Evolutionary conservation across 2,888 invertebrate genomes (phyloP).

Genomic region (Rhamphomyia laevipes): DNA sequence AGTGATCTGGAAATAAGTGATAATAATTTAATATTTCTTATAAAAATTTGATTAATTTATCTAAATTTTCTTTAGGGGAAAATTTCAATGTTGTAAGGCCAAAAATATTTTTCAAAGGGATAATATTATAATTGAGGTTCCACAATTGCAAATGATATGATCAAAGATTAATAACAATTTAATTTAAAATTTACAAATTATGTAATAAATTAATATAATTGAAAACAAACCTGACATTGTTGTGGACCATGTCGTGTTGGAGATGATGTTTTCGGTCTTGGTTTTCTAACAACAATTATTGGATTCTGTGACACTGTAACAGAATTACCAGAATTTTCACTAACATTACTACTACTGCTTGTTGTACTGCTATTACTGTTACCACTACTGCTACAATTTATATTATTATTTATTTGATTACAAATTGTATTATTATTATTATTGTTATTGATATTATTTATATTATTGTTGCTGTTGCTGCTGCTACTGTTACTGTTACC

Average conservation of each 20-base stretch:
- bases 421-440: constrained; percentile 15
- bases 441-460: constrained; percentile 13
- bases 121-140: too few relatives aligned
- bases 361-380: constrained; percentile 8
- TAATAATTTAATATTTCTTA: too few relatives aligned
- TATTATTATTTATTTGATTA: constrained; percentile 12
- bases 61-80: too few relatives aligned
- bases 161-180: too few relatives aligned
- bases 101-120: too few relatives aligned
- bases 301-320: constrained; percentile 19
- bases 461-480: constrained; percentile 10
- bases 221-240: constrained; percentile 71
- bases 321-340: constrained; percentile 17
- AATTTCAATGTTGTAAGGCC: too few relatives aligned
- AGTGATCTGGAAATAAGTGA: too few relatives aligned
- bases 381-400: constrained; percentile 6
- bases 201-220: background rate
- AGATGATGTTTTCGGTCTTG: constrained; percentile 74
- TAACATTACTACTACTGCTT: constrained; percentile 5
- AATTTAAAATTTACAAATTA: too few relatives aligned
- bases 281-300: constrained; percentile 45
- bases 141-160: too few relatives aligned
- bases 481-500: background rate
- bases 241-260: constrained; percentile 86
- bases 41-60: too few relatives aligned